Evolutionary conservation across 2,797 vertebrate species (phyloP).

Genomic region (Macrochelys suwanniensis): DNA sequence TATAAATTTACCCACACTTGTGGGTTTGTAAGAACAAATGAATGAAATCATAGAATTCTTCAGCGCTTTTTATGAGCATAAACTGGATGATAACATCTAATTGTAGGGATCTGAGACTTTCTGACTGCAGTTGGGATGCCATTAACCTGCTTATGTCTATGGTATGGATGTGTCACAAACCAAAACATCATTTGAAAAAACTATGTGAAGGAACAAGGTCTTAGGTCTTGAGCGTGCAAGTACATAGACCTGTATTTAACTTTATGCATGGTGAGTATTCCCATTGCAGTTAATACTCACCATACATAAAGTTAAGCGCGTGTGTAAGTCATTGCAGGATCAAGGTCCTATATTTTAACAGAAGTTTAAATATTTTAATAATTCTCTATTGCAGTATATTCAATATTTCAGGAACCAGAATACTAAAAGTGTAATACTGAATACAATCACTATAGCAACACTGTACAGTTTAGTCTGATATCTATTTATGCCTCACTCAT

Average conservation of each 20-base stretch:
- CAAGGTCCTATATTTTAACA: not conserved
- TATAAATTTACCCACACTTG: constrained; percentile 54
- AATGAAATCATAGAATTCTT: constrained; percentile 62
- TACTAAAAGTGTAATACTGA: not conserved
- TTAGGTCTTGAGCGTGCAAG: not conserved
- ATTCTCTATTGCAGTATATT: not conserved
- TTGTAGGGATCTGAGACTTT: constrained; percentile 65
- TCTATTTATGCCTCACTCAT: not conserved
- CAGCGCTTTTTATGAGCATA: constrained; percentile 57
- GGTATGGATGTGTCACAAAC: constrained; percentile 16
- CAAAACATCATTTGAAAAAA: not conserved
- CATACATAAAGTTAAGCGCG: not conserved
- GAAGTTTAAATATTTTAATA: not conserved
- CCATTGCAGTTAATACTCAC: not conserved
- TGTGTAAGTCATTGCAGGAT: not conserved
- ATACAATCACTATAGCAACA: not conserved
- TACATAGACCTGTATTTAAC: not conserved
- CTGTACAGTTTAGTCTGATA: not conserved
- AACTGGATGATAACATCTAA: constrained; percentile 66
- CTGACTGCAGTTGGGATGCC: constrained; percentile 54
- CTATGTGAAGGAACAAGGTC: not conserved
- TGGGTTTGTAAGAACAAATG: constrained; percentile 51
- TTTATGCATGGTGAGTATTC: not conserved
- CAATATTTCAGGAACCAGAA: not conserved
- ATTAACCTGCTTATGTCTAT: constrained; percentile 56